Evolutionary conservation across 2,888 invertebrate genomes (phyloP).

Genomic region (Oscheius myriophilus): DNA sequence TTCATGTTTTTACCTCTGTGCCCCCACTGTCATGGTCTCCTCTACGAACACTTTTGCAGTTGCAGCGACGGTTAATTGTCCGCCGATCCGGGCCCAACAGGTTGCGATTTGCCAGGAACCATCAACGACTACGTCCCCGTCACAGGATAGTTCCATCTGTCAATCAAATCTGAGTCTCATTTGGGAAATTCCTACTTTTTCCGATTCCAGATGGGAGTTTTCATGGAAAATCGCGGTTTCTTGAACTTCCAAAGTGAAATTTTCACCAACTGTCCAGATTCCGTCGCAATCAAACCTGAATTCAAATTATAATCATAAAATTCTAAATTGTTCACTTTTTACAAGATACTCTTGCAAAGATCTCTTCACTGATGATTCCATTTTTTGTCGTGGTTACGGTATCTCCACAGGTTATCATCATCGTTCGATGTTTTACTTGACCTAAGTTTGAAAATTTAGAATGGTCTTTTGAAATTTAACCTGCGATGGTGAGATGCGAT

Average conservation of each 20-base stretch:
- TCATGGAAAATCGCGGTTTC: constrained; percentile 33
- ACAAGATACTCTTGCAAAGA: constrained; percentile 41
- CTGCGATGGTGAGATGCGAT: constrained; percentile 29
- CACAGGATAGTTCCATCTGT: constrained; percentile 39
- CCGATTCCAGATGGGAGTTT: constrained; percentile 52
- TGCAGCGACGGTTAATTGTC: constrained; percentile 32
- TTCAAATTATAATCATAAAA: constrained; percentile 9
- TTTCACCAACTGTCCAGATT: constrained; percentile 54
- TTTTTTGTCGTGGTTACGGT: constrained; percentile 2
- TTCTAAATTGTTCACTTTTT: constrained; percentile 22
- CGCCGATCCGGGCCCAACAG: constrained; percentile 35
- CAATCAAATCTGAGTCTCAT: no score
- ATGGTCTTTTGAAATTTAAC: constrained; percentile 1
- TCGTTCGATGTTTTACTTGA: constrained; percentile 35
- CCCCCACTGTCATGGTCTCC: constrained; percentile 35
- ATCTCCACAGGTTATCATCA: constrained; percentile 31
- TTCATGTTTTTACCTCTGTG: constrained; percentile 9
- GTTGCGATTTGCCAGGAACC: constrained; percentile 51
- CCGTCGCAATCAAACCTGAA: constrained; percentile 47
- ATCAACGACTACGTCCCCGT: constrained; percentile 32
- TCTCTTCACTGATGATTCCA: constrained; percentile 32
- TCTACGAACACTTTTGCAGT: constrained; percentile 50
- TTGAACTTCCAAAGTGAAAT: constrained; percentile 35
- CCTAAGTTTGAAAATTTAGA: constrained; percentile 11
- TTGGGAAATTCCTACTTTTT: constrained; percentile 29